A percentile compares a stretch with the other conserved stretches of the same genome.
phyloP scores from a whole-genome alignment of 2,888 invertebrate species.

The Myopa testacea region DNA sequence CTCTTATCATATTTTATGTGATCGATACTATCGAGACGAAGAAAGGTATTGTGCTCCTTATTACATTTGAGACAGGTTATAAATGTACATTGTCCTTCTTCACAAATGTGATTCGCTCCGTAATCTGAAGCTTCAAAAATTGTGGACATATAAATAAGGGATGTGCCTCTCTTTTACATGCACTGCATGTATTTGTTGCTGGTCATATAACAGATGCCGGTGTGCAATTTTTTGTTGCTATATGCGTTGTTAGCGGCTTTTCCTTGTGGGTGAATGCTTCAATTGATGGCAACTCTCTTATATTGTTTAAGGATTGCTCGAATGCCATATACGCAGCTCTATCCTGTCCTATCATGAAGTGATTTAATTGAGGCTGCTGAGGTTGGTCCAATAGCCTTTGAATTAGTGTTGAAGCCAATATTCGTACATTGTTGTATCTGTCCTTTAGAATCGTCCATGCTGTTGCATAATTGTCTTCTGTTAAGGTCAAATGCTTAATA shows the following conservation, averaged over 20 bases:
- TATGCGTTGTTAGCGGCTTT: not conserved
- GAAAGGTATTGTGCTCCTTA: not conserved
- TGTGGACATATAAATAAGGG: not conserved
- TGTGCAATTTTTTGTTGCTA: too few species aligned
- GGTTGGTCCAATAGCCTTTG: too few species aligned
- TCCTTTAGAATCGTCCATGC: too few species aligned
- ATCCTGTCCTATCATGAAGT: slow-evolving; percentile 11
- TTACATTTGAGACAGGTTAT: not conserved
- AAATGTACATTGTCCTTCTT: not conserved
- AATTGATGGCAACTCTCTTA: slow-evolving; percentile 1
- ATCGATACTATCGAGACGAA: not conserved
- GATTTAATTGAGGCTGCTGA: not conserved
- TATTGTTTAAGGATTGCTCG: not conserved
- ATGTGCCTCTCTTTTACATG: not conserved
- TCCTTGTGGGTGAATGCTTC: not conserved
- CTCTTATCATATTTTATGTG: not conserved
- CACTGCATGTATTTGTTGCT: not conserved
- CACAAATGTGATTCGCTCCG: not conserved
- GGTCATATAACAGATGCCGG: not conserved
- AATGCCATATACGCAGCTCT: not conserved
- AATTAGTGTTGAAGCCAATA: too few species aligned
- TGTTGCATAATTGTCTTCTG: too few species aligned
- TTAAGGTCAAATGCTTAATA: too few species aligned
- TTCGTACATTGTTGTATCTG: too few species aligned
- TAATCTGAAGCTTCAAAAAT: not conserved